phyloP scores from a whole-genome alignment of 2,888 invertebrate genomes.

The Agonum fuliginosum region DNA sequence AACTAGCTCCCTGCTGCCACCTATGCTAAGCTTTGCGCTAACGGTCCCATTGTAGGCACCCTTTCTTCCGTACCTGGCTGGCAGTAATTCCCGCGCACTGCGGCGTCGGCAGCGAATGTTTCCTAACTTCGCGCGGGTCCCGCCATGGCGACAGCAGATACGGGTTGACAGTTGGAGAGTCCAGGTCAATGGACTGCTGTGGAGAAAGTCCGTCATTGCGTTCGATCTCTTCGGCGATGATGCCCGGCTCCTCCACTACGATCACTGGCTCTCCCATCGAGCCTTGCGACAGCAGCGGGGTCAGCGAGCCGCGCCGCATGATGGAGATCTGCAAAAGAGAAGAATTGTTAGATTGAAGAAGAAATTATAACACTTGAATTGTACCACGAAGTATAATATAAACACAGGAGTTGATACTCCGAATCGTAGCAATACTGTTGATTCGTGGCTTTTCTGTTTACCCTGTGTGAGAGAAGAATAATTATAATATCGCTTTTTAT shows the following conservation, averaged over 20 bases:
- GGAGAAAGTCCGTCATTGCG: constrained; percentile 70
- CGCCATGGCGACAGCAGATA: constrained; percentile 89
- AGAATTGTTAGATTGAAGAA: constrained; percentile 27
- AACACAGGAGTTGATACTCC: no score
- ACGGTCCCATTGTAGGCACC: no score
- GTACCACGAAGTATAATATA: constrained; percentile 24
- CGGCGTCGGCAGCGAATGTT: constrained; percentile 89
- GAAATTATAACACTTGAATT: constrained; percentile 3
- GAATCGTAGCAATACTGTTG: no score
- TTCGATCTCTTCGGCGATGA: constrained; percentile 50
- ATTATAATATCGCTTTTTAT: no score
- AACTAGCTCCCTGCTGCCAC: no score
- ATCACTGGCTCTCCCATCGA: constrained; percentile 84
- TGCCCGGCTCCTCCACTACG: constrained; percentile 84
- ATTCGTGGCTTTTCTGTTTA: no score
- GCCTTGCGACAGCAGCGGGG: constrained; percentile 74
- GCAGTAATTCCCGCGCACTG: constrained; percentile 91
- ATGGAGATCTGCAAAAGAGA: constrained; percentile 30
- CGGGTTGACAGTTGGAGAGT: constrained; percentile 85
- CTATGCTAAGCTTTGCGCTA: no score
- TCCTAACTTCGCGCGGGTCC: constrained; percentile 83
- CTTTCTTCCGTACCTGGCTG: constrained; percentile 77
- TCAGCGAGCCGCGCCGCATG: constrained; percentile 82
- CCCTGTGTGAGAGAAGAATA: no score
- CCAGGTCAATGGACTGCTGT: constrained; percentile 82